Evolutionary conservation across 1,140 invertebrate genomes (phyloP).

Genomic region (Microplitis demolitor): DNA sequence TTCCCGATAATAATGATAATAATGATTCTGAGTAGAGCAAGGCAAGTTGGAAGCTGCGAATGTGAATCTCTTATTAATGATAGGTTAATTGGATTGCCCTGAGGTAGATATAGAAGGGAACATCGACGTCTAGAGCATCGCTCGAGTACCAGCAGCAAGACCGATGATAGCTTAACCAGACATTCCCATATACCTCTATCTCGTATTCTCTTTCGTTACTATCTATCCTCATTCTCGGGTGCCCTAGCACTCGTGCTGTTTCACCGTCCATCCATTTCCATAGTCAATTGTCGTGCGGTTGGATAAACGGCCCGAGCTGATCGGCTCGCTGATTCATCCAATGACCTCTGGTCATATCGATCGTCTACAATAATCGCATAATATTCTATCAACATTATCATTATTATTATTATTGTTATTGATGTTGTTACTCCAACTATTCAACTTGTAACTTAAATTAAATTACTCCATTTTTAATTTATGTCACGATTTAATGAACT

Average conservation of each 20-base stretch:
- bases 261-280: not conserved
- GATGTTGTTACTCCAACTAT: not conserved
- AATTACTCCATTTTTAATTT: too few species aligned
- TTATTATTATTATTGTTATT: not conserved
- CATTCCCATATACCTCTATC: not conserved
- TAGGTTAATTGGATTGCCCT: constrained; percentile 51
- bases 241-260: not conserved
- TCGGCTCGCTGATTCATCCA: not conserved
- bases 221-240: not conserved
- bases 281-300: not conserved
- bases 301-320: not conserved
- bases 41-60: constrained; percentile 27
- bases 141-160: constrained; percentile 27
- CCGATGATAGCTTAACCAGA: not conserved
- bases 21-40: too few species aligned
- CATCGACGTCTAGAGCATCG: constrained; percentile 28
- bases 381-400: constrained; percentile 3
- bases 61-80: constrained; percentile 51
- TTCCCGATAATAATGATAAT: not conserved
- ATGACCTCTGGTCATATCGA: constrained; percentile 4
- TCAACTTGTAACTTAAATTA: too few species aligned
- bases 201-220: not conserved
- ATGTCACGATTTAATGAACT: too few species aligned
- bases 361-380: not conserved
- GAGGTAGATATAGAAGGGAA: not conserved